Base-by-base conservation (phyloP, 2,797 vertebrate species). In the Semotilus atromaculatus region DNA sequence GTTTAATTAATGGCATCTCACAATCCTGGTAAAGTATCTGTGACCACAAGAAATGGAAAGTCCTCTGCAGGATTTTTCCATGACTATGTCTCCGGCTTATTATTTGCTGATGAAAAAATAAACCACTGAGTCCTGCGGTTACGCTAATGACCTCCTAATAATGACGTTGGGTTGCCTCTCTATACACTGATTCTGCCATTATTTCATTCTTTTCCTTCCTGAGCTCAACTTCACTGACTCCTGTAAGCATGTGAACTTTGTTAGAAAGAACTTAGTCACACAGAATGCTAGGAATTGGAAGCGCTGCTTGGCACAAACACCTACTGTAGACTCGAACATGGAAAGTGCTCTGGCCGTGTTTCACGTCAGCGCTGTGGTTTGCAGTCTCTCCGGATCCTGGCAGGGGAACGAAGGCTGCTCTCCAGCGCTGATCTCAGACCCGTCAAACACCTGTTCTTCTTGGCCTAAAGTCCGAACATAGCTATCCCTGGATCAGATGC, bases 391-490 rank as follows among this genome's bases (percentile, higher is more conserved):
- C 82, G 7, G 21, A 75, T 70, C 72, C 77, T 88, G 86, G 88
- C 86, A 86, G 38, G 58, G 62, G 74, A 87, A 84, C 31, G 77
- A 67, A 67, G 76, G 80, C 31, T n/a, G 38, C 78, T 84, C 38
- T 89, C 55, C 86, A 84, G 53, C 62, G 34, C 84, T 76, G 85
- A 85, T 82, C 87, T 85, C 77, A 82, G 80, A 53, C 84, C 84
- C 74, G 83, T 88, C 80, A 86, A 68, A 82, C 86, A 89, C 86
- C 88, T 90, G 87, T 85, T 85, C 80, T 71, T 67, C 74, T 84
- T 89, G 88, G 82, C 84, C 14, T 36, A 9, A n/a, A 36, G 29
- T 62, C 7, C 0, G 19, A 11, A 34, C 38, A 43, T 6, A 26
- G 26, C 10, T 85, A 36, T 72, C 67, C 18, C 29, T 72, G 55